Evolutionary conservation across 2,888 invertebrate genomes (phyloP).

Genomic region (Petrolisthes manimaculis): DNA sequence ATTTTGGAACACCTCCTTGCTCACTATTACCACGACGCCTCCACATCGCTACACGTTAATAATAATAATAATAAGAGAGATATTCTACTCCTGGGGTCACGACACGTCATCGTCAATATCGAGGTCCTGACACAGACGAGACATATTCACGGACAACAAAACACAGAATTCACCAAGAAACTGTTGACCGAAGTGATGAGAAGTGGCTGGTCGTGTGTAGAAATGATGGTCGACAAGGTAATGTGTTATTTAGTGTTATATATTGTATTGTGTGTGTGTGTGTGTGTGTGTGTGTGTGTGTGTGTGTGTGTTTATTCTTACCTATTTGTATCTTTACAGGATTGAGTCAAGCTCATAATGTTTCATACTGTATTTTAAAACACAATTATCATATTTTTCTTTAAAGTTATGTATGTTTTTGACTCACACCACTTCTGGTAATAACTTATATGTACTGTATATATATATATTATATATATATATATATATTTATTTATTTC

Average conservation of each 20-base stretch:
- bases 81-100: not conserved
- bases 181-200: conserved; percentile 31
- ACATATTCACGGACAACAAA: conserved; percentile 14
- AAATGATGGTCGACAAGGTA: conserved; percentile 29
- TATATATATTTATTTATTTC: not conserved
- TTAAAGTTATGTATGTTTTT: too few species aligned
- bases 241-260: not conserved
- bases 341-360: too few species aligned
- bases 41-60: not conserved
- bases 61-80: too few species aligned
- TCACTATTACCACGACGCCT: conserved; percentile 10
- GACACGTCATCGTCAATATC: not conserved
- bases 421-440: too few species aligned
- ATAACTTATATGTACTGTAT: too few species aligned
- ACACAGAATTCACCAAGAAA: conserved; percentile 6
- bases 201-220: conserved; percentile 41
- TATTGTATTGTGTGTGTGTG: too few species aligned
- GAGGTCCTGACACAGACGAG: conserved; percentile 22
- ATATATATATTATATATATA: too few species aligned
- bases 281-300: too few species aligned
- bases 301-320: too few species aligned
- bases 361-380: too few species aligned
- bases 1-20: conserved; percentile 28
- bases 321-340: too few species aligned
- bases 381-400: too few species aligned